Evolutionary conservation across 2,888 invertebrate genomes (phyloP), one percentile per base, ranked within the genome.

Genomic region (Erpobdella octoculata): DNA sequence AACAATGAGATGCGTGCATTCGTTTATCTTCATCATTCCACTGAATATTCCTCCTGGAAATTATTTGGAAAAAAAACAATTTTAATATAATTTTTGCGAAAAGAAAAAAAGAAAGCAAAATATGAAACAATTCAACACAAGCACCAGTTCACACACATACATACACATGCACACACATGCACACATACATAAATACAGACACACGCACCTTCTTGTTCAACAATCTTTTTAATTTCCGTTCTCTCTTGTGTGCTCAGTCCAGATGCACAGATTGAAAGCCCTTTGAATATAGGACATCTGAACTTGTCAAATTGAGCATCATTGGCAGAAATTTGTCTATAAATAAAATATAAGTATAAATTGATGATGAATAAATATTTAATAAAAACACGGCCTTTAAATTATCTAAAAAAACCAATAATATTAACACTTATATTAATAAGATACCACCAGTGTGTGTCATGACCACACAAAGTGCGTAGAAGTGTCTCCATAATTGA

Each of bases 191-290:
- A 46, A 25, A 8, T 35, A 41, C 15, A 25, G 25, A 62, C 2
- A 9, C 36, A 70, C 88, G 89, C 89, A 74, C 93, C 94, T 80
- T 92, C 87, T 46, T 87, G 85, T 75, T 87, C 88, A 0, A 95
- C 87, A 2, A 90, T 78, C 69, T 87, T 86, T 82, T 88, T 87
- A 0, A 91, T 83, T 75, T 87, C 84, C 48, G 86, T 86, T 76
- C 90, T 89, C 70, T 90, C 88, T 31, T 84, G 73, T 8, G 74
- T 84, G 1, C 85, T 80, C 28, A 92, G 84, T 15, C 91, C 91
- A 0, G 93, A 91, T 0, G 90, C 89, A 0, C 90, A 90, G 2
- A 93, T 87, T 6, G 77, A 88, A 87, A 0, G 92, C 85, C 90
- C 90, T 74, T 89, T 87, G 81, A 95, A 93, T 0, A 90, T 85